A percentile compares a stretch with the other conserved stretches of the same genome.
Conservation (phyloP, 2,888 invertebrate genomes). For the Pegoplata infirma region DNA sequence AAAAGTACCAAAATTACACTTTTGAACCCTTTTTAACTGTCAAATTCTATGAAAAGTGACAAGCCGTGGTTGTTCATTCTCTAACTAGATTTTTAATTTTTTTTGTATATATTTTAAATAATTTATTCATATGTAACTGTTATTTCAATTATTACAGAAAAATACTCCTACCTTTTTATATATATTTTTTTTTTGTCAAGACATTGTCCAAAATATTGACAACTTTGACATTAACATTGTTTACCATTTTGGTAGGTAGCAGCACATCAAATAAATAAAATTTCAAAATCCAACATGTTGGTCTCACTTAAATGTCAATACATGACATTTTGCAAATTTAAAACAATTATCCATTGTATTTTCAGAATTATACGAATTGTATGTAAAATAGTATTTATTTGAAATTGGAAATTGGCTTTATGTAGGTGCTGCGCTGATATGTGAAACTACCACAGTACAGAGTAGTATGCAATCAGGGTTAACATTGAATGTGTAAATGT, state of each 20-base stretch:
- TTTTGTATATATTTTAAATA: no score
- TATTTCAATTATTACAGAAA: no score
- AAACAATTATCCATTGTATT: slow-evolving; percentile 43
- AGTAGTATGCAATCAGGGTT: no score
- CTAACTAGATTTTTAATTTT: no score
- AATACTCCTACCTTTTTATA: background rate
- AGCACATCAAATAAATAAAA: slow-evolving; percentile 25
- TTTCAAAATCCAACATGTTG: slow-evolving; percentile 33
- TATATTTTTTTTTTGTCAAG: background rate
- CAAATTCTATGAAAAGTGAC: no score
- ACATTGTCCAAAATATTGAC: slow-evolving; percentile 20
- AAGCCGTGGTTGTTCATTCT: no score
- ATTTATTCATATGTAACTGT: no score
- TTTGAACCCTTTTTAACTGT: no score
- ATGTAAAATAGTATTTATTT: background rate
- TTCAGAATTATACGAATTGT: background rate
- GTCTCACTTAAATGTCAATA: slow-evolving; percentile 38
- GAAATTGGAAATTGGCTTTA: background rate
- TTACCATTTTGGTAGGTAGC: slow-evolving; percentile 29
- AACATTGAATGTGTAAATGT: no score
- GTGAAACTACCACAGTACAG: no score
- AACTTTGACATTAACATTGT: slow-evolving; percentile 37
- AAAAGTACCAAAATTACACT: no score
- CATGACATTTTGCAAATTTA: slow-evolving; percentile 35
- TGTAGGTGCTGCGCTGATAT: slow-evolving; percentile 38